These are phyloP conservation scores for Oreochromis mossambicus DNA, from an alignment of 2,797 vertebrate genomes.

Conservation along the genomic window DNA sequence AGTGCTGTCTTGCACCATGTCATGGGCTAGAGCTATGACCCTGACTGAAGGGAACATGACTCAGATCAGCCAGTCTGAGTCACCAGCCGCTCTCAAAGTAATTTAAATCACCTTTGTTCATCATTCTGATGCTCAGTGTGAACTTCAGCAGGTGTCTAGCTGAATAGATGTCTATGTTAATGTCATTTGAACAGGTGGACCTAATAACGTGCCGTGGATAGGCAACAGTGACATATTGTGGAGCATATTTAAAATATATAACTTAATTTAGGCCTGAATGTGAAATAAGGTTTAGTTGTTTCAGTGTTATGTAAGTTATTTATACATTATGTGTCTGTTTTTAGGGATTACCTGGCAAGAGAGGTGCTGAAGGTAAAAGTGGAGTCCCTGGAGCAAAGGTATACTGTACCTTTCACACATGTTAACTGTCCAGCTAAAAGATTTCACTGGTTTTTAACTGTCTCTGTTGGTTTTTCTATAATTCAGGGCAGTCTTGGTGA, in stretches of 20 bases:
- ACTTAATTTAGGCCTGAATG: not conserved
- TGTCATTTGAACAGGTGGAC: not conserved
- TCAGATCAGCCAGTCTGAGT: not conserved
- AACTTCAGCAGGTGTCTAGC: not conserved
- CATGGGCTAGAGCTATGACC: not conserved
- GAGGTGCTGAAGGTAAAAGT: slow-evolving; percentile 56
- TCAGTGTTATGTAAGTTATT: not conserved
- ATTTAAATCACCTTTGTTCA: not conserved
- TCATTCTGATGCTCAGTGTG: not conserved
- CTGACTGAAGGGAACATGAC: accelerated
- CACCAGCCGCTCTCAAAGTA: not conserved
- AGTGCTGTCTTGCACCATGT: not conserved
- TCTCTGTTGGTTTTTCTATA: slow-evolving; percentile 4
- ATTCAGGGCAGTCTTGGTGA: slow-evolving; percentile 68
- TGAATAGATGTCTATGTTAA: not conserved
- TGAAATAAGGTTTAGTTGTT: not conserved
- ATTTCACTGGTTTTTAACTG: not conserved
- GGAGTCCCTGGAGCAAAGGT: slow-evolving; percentile 73
- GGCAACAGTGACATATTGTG: not conserved
- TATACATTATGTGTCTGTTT: not conserved
- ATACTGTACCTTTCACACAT: not conserved
- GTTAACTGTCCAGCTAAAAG: not conserved
- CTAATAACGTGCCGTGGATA: not conserved
- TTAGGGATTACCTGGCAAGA: slow-evolving; percentile 68
- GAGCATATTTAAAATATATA: not conserved